Conservation (phyloP, 2,797 vertebrate species). For the Taenioides sp. region DNA sequence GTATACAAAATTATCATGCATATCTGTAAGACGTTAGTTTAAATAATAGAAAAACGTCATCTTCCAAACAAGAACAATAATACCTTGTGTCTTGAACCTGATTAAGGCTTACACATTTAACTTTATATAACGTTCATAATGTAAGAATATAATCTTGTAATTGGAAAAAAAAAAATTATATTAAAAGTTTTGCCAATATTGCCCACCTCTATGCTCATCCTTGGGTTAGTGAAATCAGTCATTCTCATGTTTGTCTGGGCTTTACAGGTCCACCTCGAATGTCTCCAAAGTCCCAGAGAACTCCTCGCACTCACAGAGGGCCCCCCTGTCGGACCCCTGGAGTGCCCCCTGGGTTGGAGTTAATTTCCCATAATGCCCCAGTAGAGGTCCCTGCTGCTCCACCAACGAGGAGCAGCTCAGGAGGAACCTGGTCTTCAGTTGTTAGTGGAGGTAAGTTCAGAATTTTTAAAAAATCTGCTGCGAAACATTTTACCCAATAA, state of each 20-base stretch:
- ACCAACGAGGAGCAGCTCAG: slow-evolving; percentile 87
- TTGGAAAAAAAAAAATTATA: too few species aligned
- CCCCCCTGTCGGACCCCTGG: slow-evolving; percentile 87
- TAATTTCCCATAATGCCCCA: slow-evolving; percentile 88
- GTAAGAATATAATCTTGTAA: too few species aligned
- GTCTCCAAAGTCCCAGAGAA: slow-evolving; percentile 98
- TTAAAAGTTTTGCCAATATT: neutral
- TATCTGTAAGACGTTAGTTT: neutral
- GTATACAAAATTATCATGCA: neutral
- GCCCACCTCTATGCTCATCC: neutral
- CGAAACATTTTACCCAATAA: too few species aligned
- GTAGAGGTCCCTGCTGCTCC: slow-evolving; percentile 85
- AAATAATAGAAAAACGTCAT: neutral
- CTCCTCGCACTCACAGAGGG: slow-evolving; percentile 92
- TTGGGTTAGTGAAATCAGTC: slow-evolving; percentile 1
- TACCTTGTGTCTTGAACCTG: too few species aligned
- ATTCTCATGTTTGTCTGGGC: slow-evolving; percentile 15
- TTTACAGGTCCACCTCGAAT: slow-evolving; percentile 93
- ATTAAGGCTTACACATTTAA: too few species aligned
- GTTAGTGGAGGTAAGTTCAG: slow-evolving; percentile 89
- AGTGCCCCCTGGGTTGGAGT: slow-evolving; percentile 87
- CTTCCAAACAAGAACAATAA: too few species aligned
- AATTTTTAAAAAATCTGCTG: too few species aligned
- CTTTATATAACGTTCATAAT: too few species aligned
- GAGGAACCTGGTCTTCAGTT: slow-evolving; percentile 97